phyloP scores from a whole-genome alignment of 2,113 vertebrate genomes.

The Nothobranchius kuhntae region DNA sequence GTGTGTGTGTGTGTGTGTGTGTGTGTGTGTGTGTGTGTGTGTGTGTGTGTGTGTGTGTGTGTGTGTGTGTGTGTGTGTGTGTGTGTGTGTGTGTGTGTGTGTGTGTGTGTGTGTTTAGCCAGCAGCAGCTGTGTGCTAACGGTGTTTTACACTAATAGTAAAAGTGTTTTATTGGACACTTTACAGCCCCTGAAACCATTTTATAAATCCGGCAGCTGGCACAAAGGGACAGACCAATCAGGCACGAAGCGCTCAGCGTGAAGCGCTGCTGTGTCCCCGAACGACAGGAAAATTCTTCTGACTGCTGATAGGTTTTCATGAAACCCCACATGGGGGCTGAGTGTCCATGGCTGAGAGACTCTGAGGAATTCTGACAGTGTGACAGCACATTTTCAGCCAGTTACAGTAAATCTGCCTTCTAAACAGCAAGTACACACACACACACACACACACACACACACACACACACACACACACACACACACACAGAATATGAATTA shows the following conservation, averaged over 20 bases:
- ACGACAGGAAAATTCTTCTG: conserved; percentile 1
- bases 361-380: conserved; percentile 17
- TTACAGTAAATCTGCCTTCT: conserved; percentile 17
- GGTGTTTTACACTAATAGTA: conserved; percentile 57
- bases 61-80: neutral
- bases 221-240: conserved; percentile 7
- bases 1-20: conserved; percentile 1
- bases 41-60: neutral
- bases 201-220: conserved; percentile 47
- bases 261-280: conserved; percentile 5
- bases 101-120: conserved; percentile 21
- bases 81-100: no score
- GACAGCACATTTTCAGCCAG: conserved; percentile 14
- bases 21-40: no score
- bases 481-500: no score
- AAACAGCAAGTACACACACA: neutral
- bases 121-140: conserved; percentile 39
- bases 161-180: conserved; percentile 65
- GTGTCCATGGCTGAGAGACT: conserved; percentile 12
- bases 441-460: no score
- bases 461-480: no score
- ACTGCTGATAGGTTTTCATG: conserved; percentile 19
- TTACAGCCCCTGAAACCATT: conserved; percentile 49
- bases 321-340: conserved; percentile 4
- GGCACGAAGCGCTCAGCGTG: conserved; percentile 31